Conservation (phyloP, 2,113 vertebrate genomes). For the Varanus salvator region DNA sequence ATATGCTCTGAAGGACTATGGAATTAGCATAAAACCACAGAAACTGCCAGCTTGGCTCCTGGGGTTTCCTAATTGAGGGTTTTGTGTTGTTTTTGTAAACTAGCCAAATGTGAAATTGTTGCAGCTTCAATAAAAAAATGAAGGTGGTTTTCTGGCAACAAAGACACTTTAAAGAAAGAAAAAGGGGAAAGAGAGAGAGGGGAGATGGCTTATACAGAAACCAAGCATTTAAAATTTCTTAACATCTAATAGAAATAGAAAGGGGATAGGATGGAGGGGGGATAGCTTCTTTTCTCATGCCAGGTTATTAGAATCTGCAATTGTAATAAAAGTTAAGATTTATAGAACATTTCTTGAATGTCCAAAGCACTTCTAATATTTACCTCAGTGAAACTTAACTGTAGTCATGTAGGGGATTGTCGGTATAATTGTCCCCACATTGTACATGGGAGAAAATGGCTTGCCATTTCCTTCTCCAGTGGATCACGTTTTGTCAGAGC, state of each 20-base stretch:
- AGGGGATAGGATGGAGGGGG: too few relatives aligned
- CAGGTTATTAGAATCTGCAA: neutral
- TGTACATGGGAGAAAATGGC: neutral
- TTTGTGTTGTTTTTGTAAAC: slow-evolving; percentile 21
- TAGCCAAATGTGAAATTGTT: neutral
- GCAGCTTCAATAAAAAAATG: neutral
- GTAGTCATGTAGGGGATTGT: neutral
- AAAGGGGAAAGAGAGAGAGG: too few relatives aligned
- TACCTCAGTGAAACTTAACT: neutral
- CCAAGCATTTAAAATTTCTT: neutral
- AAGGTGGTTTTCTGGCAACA: slow-evolving; percentile 1
- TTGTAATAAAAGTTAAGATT: neutral
- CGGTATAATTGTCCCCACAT: neutral
- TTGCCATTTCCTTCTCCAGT: neutral
- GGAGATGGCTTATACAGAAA: neutral
- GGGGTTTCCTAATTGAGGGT: neutral
- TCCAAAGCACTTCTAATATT: neutral
- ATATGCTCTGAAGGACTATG: neutral
- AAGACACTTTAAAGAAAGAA: neutral
- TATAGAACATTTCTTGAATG: neutral
- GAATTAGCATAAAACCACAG: neutral
- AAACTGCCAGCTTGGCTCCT: neutral
- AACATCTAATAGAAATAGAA: neutral
- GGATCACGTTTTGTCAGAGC: too few relatives aligned
- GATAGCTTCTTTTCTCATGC: neutral